These are phyloP conservation scores for Psix sp. DNA, from an alignment of 1,140 invertebrate species.

Conservation along the genomic window DNA sequence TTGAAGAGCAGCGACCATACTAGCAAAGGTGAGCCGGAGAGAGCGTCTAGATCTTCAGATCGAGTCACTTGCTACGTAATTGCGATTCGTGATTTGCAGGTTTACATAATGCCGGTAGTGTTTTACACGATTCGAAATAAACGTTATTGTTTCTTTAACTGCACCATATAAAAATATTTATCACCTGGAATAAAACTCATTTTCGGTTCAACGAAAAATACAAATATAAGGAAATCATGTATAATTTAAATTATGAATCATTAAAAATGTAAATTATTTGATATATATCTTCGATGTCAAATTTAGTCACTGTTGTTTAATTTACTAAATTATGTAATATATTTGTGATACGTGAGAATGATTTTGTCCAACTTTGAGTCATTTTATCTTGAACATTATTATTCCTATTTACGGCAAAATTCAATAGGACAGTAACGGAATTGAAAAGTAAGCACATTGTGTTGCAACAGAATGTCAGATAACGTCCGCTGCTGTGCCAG, in stretches of 20 bases:
- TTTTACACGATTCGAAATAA: conserved; percentile 33
- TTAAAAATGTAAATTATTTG: no score
- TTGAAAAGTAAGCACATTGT: conserved; percentile 35
- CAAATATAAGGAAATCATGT: no score
- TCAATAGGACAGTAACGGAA: conserved; percentile 49
- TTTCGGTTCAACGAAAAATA: conserved; percentile 6
- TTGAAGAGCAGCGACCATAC: conserved; percentile 69
- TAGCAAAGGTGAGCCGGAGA: conserved; percentile 69
- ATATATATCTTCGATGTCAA: no score
- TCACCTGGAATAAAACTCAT: neutral
- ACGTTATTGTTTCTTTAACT: conserved; percentile 15
- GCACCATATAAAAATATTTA: conserved; percentile 5
- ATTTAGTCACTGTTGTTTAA: conserved; percentile 19
- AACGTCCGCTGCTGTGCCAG: conserved; percentile 43
- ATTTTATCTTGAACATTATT: conserved; percentile 38
- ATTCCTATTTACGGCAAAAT: conserved; percentile 49
- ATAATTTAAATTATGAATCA: no score
- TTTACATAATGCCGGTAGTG: conserved; percentile 62
- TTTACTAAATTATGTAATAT: conserved; percentile 29
- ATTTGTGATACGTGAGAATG: conserved; percentile 1
- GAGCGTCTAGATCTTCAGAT: conserved; percentile 55
- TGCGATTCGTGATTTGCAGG: conserved; percentile 63
- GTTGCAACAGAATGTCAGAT: conserved; percentile 43
- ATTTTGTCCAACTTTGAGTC: conserved; percentile 13
- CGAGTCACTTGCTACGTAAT: conserved; percentile 59